A percentile compares a stretch with the other conserved stretches of the same genome.
phyloP scores from a whole-genome alignment of 2,888 invertebrate genomes.

The Prosapia bicincta region DNA sequence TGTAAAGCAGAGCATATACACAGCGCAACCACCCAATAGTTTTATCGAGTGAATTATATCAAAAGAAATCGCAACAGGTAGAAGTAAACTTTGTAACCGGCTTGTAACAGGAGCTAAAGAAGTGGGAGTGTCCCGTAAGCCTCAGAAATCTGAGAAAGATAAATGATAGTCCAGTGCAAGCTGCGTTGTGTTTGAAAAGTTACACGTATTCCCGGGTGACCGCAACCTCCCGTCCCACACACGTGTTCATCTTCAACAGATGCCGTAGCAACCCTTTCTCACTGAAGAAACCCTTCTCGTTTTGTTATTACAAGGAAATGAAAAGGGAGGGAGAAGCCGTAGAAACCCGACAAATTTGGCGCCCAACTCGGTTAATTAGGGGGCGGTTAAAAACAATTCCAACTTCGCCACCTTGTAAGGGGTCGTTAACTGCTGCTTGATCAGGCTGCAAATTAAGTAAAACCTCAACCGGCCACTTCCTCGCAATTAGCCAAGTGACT shows the following conservation, averaged over 20 bases:
- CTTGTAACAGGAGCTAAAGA: no score
- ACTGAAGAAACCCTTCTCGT: neutral
- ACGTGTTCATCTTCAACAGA: neutral
- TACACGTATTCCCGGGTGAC: neutral
- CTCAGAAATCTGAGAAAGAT: neutral
- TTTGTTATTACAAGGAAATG: slow-evolving; percentile 2
- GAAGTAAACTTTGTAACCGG: no score
- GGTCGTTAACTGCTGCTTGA: no score
- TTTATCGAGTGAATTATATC: no score
- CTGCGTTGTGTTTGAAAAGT: neutral
- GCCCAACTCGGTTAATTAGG: neutral
- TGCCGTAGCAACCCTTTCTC: neutral
- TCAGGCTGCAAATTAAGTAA: no score
- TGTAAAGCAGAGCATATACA: no score
- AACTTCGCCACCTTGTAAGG: neutral
- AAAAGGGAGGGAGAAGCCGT: neutral
- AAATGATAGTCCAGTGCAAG: neutral
- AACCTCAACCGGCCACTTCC: no score
- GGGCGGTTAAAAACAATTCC: neutral
- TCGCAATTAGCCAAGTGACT: no score
- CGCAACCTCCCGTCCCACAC: neutral
- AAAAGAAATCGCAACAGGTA: no score
- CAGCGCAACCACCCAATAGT: no score
- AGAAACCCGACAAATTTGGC: neutral
- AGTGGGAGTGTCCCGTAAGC: no score